Conservation (phyloP, 1,140 invertebrate genomes). For the Diabrotica virgifera region DNA sequence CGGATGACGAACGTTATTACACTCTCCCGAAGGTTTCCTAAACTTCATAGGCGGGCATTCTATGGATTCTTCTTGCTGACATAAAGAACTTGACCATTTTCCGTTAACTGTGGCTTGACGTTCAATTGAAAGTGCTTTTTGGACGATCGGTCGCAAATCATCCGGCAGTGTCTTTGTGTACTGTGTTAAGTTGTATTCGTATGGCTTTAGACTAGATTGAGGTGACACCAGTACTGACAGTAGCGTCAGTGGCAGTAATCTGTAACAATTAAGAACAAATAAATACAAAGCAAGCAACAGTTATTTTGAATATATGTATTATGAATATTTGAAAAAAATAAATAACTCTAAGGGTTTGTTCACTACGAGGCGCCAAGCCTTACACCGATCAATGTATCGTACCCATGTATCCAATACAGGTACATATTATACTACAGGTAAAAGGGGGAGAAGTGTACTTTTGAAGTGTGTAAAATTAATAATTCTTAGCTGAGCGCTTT, state of each 20-base stretch:
- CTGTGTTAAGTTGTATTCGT: conserved; percentile 33
- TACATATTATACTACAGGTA: too few relatives aligned
- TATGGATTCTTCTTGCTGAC: conserved; percentile 21
- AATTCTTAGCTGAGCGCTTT: too few relatives aligned
- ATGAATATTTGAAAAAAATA: too few relatives aligned
- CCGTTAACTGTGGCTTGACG: conserved; percentile 9
- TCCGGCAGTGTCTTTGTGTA: conserved; percentile 37
- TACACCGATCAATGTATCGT: too few relatives aligned
- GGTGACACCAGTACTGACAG: neutral
- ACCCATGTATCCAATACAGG: too few relatives aligned
- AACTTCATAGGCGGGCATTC: conserved; percentile 72
- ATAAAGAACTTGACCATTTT: conserved; percentile 14
- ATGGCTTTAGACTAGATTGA: conserved; percentile 16
- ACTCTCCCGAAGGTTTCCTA: conserved; percentile 82
- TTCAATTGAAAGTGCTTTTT: conserved; percentile 35
- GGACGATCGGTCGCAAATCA: conserved; percentile 34
- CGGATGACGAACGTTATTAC: conserved; percentile 91
- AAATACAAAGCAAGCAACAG: too few relatives aligned
- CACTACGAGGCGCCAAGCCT: too few relatives aligned
- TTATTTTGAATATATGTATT: too few relatives aligned
- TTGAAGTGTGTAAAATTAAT: too few relatives aligned
- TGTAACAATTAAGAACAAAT: neutral
- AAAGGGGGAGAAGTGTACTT: too few relatives aligned
- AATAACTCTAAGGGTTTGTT: too few relatives aligned
- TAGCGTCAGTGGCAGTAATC: neutral